A percentile compares a stretch with the other conserved stretches of the same genome.
phyloP scores from a whole-genome alignment of 2,888 invertebrate genomes.

The Drosophila setosimentum region DNA sequence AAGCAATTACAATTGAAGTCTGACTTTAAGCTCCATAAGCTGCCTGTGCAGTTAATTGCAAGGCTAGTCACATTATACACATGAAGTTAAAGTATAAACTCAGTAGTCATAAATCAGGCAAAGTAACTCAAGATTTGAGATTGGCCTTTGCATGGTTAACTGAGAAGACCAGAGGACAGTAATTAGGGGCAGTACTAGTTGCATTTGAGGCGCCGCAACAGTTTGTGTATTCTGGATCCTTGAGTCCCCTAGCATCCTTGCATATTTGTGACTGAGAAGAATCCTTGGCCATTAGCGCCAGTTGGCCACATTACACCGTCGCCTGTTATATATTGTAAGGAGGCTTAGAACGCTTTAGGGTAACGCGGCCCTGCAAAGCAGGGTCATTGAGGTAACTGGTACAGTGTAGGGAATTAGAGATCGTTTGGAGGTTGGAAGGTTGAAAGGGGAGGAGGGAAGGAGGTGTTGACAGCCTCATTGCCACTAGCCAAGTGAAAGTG shows the following conservation, averaged over 20 bases:
- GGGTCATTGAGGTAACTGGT: conserved; percentile 14
- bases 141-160: conserved; percentile 7
- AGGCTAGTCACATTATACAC: not conserved
- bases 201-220: conserved; percentile 20
- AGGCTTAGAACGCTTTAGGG: conserved; percentile 36
- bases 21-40: not conserved
- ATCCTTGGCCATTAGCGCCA: conserved; percentile 45
- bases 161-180: conserved; percentile 17
- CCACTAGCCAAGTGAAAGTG: conserved; percentile 11
- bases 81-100: not conserved
- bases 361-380: conserved; percentile 24
- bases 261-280: conserved; percentile 1
- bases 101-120: not conserved
- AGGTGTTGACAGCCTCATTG: conserved; percentile 25
- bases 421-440: not conserved
- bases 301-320: conserved; percentile 40
- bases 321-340: conserved; percentile 35
- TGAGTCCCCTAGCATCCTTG: conserved; percentile 21
- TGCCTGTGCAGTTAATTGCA: not conserved
- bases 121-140: conserved; percentile 20
- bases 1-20: not conserved
- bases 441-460: not conserved
- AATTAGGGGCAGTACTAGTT: conserved; percentile 20
- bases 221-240: conserved; percentile 19
- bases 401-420: not conserved